phyloP scores from a whole-genome alignment of 2,888 invertebrate species.

The Standfussiana lucernea region DNA sequence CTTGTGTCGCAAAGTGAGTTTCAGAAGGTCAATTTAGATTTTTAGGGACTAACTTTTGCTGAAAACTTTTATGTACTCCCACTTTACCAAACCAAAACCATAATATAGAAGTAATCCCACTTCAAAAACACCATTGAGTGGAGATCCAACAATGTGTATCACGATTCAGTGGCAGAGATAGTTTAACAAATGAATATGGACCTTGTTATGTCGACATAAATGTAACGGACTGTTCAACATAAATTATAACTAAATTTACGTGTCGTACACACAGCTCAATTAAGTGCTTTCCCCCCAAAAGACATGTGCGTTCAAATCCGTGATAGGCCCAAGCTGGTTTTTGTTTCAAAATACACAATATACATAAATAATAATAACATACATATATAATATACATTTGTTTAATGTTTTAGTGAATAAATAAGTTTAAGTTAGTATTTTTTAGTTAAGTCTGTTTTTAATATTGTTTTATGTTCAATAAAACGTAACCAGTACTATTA shows the following conservation, averaged over 20 bases:
- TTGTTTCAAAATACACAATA: no score
- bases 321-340: no score
- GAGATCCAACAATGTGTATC: neutral
- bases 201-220: neutral
- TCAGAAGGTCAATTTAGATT: constrained; percentile 34
- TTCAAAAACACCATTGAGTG: neutral
- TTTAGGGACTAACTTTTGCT: neutral
- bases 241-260: neutral
- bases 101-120: neutral
- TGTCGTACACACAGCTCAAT: neutral
- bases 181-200: neutral
- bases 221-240: neutral
- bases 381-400: no score
- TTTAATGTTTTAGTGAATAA: no score
- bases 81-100: neutral
- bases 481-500: no score
- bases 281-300: no score
- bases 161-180: neutral
- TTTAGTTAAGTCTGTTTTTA: no score
- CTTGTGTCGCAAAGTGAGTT: neutral
- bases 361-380: no score
- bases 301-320: no score
- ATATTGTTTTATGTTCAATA: no score
- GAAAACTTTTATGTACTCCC: neutral
- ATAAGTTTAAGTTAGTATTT: no score